Evolutionary conservation across 2,888 invertebrate genomes (phyloP), one percentile per base, ranked within the genome.

Genomic region (Zonitis immaculata): DNA sequence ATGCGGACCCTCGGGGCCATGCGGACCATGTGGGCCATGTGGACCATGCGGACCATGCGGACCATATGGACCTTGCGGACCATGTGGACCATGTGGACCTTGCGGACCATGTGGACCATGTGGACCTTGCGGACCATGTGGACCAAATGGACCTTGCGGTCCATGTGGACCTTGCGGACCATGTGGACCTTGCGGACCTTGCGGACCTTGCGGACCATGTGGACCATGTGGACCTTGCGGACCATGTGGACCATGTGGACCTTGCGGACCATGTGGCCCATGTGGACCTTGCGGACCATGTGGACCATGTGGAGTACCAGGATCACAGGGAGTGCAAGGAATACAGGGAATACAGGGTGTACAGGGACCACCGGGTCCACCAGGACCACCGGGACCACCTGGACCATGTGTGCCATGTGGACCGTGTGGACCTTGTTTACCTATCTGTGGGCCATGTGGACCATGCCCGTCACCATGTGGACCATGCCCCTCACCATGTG

Each of bases 381-480:
- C 76, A 5, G 62, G 78, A 42, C 5, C 22, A 5, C 79, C 79
- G 1, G 78, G 79, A 73, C n/a, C n/a, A n/a, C n/a, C n/a, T n/a
- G n/a, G n/a, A 73, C 56, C 56, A 9, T 51, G 52, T 30, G 44
- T 30, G 78, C 76, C 39, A 78, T 22, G 22, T 22, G 22, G 22
- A 22, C 76, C 39, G 65, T 80, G 71, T 57, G 79, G 75, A 62
- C 80, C 71, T 12, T 76, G 67, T 65, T 61, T 12, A 22, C 60
- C 51, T 65, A 55, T 61, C 5, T 62, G 63, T 20, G 42, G 56
- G 9, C 57, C 48, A 9, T 44, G 4, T 59, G 66, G 16, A 63
- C 69, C 32, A 22, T 22, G 22, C 5, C 3, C n/a, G n/a, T n/a
- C 3, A 22, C 22, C 22, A 44, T 65, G 67, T 20, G 47, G 35